These are phyloP conservation scores for Perizoma affinitatum DNA, from an alignment of 2,888 invertebrate species.

Conservation along the genomic window DNA sequence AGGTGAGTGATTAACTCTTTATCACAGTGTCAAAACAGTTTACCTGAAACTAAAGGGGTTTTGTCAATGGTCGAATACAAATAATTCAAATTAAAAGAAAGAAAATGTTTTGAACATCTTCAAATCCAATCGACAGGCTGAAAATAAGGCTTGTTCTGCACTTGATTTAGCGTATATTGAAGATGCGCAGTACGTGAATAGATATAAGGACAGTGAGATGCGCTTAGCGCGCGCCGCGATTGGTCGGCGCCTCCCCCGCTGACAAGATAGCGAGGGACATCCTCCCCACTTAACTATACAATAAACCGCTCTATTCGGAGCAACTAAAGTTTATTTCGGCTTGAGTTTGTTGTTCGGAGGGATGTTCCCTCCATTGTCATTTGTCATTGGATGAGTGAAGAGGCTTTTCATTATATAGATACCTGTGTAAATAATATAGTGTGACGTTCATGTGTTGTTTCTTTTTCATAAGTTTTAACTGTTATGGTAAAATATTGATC, in stretches of 20 bases:
- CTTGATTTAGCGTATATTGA: slow-evolving; percentile 34
- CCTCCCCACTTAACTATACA: slow-evolving; percentile 56
- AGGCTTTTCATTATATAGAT: slow-evolving; percentile 79
- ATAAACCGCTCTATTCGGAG: slow-evolving; percentile 42
- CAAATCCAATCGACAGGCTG: slow-evolving; percentile 16
- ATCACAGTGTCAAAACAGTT: slow-evolving; percentile 9
- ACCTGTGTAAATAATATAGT: slow-evolving; percentile 32
- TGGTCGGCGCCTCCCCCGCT: slow-evolving; percentile 79
- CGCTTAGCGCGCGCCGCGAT: slow-evolving; percentile 65
- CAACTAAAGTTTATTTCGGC: slow-evolving; percentile 49
- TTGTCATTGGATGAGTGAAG: slow-evolving; percentile 80
- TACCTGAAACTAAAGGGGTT: too few species aligned
- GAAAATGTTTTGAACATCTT: background rate
- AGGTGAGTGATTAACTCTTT: slow-evolving; percentile 77
- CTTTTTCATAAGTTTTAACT: too few species aligned
- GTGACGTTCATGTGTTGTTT: too few species aligned
- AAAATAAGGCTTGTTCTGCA: slow-evolving; percentile 19
- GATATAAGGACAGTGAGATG: slow-evolving; percentile 74
- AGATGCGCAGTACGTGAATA: slow-evolving; percentile 73
- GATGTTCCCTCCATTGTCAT: slow-evolving; percentile 78
- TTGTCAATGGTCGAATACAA: too few species aligned
- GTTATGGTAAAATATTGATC: too few species aligned
- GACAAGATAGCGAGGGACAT: slow-evolving; percentile 82
- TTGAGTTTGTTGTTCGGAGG: slow-evolving; percentile 55
- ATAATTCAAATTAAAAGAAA: background rate